Base-by-base conservation (phyloP, 2,888 invertebrate species). In the Andrena flavipes region DNA sequence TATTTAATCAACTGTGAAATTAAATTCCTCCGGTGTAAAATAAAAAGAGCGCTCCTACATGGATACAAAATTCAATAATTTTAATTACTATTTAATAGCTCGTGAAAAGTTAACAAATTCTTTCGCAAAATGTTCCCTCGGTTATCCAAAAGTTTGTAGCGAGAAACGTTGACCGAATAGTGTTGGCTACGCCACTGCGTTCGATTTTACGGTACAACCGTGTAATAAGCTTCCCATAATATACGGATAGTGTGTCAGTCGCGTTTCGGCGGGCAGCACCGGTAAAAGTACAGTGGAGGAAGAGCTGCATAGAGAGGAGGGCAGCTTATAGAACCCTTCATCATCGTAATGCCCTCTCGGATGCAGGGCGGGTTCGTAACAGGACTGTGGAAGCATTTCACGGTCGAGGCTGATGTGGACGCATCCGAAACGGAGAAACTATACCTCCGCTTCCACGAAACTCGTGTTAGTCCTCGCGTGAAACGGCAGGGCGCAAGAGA, bases 311-410 rank as follows among this genome's bases (percentile, higher is more conserved):
- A 29, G 80, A 70, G 73, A 16, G 70, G 42, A 73, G 86, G 86
- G 82, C 87, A 87, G 91, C 91, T 93, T 93, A 92, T 93, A 93
- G 93, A 93, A 93, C 93, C 93, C 90, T 91, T 93, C 92, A 93
- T 93, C 92, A 93, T 89, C 87, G 91, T 93, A 93, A 93, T 93
- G 87, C 92, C 90, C 90, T 88, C 88, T 85, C 85, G 89, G 91
- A 91, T 91, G 89, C 90, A 89, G 89, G 89, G 88, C 88, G 88
- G 82, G 89, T 90, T 91, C 89, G 90, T 90, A 90, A 89, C 85
- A 77, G 56, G 84, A 75, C 35, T 72, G 71, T 76, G 78, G 73
- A 76, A 72, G 73, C 75, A 64, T 62, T 82, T 56, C 54, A 59
- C 71, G 76, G 56, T 51, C 49, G 26, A 59, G 65, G 72, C 20